These are phyloP conservation scores for Aplodontia rufa DNA, from an alignment of 2,113 vertebrate genomes.

Conservation along the genomic window DNA sequence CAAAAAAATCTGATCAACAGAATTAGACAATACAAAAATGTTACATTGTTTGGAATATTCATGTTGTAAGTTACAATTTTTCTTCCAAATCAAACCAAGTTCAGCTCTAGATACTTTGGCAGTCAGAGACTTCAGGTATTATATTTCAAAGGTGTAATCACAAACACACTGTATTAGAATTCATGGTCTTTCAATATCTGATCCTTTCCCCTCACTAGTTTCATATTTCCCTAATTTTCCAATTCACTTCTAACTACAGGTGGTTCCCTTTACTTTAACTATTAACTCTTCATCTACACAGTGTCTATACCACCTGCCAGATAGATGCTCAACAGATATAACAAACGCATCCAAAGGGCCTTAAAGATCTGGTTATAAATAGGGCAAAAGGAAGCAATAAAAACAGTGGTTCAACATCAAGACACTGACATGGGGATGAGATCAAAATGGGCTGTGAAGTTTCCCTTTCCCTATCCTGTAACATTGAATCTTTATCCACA, in stretches of 20 bases:
- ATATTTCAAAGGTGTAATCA: constrained; percentile 19
- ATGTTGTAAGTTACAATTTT: constrained; percentile 47
- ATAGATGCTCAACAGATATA: not conserved
- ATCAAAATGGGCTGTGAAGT: not conserved
- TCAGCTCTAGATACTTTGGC: not conserved
- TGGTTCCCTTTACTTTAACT: not conserved
- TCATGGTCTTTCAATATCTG: not conserved
- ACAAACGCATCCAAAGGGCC: constrained; percentile 11
- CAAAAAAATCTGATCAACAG: not conserved
- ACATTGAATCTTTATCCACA: not conserved
- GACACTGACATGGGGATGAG: not conserved
- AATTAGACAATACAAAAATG: constrained; percentile 51
- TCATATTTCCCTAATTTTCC: not conserved
- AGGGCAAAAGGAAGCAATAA: not conserved
- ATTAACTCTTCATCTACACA: not conserved
- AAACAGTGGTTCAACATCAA: not conserved
- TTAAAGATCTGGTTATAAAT: not conserved
- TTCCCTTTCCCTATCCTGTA: not conserved
- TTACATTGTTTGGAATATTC: not conserved
- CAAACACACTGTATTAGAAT: not conserved
- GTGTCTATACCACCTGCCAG: not conserved
- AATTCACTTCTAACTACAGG: not conserved
- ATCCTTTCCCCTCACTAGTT: not conserved
- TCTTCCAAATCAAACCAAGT: constrained; percentile 30
- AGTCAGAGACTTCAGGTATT: not conserved